A percentile compares a stretch with the other conserved stretches of the same genome.
These are phyloP conservation scores for Aplochiton taeniatus DNA, from an alignment of 2,797 vertebrate genomes.

Conservation along the genomic window DNA sequence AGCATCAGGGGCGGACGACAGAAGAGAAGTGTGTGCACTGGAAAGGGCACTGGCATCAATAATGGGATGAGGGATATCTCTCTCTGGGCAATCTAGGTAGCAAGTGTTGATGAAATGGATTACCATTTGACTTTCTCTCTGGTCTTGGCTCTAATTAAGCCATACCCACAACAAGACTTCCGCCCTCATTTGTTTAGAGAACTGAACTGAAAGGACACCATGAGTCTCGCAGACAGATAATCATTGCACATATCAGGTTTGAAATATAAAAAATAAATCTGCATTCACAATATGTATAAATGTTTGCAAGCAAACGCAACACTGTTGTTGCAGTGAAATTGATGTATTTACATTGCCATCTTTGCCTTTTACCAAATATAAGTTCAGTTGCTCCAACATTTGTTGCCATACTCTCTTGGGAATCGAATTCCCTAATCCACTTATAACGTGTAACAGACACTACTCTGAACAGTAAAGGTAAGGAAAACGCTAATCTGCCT, in stretches of 20 bases:
- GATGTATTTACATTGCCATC: no score
- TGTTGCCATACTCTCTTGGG: slow-evolving; percentile 43
- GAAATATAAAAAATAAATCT: slow-evolving; percentile 53
- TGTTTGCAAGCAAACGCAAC: no score
- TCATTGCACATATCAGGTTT: slow-evolving; percentile 48
- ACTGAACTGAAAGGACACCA: slow-evolving; percentile 48
- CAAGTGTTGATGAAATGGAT: slow-evolving; percentile 42
- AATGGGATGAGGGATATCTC: slow-evolving; percentile 14
- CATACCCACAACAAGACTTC: slow-evolving; percentile 53
- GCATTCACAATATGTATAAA: slow-evolving; percentile 11
- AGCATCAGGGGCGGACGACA: background rate
- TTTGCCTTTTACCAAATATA: no score
- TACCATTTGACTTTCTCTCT: slow-evolving; percentile 38
- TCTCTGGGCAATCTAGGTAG: slow-evolving; percentile 19
- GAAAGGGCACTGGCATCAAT: slow-evolving; percentile 49
- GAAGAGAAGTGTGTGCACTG: background rate
- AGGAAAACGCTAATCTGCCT: slow-evolving; percentile 52
- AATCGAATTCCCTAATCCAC: slow-evolving; percentile 56
- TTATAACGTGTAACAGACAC: slow-evolving; percentile 37
- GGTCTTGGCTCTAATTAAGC: slow-evolving; percentile 56
- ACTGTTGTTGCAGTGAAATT: no score
- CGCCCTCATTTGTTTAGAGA: slow-evolving; percentile 42
- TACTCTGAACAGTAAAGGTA: slow-evolving; percentile 43
- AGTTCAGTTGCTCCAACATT: slow-evolving; percentile 35
- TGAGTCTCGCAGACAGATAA: slow-evolving; percentile 55